Conservation (phyloP, 2,888 invertebrate genomes). For the Corythucha ciliata region DNA sequence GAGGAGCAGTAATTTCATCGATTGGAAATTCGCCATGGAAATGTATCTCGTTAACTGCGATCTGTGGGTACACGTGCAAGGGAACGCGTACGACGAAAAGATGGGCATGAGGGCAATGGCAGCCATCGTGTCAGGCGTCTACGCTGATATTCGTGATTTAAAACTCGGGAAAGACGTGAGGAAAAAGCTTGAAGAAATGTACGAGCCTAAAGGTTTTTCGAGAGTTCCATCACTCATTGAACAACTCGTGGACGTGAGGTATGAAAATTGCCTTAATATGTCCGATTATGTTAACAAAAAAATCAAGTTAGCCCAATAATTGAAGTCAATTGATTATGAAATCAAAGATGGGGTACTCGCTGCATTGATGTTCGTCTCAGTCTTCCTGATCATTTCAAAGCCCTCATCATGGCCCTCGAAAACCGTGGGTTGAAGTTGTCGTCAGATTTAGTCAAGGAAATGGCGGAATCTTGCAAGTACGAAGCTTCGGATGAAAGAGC, state of each 20-base stretch:
- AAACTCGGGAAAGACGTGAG: conserved; percentile 3
- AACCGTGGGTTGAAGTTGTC: neutral
- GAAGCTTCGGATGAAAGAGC: neutral
- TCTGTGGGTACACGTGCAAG: conserved; percentile 8
- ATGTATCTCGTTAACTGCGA: conserved; percentile 6
- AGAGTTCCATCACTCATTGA: conserved; percentile 1
- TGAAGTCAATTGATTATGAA: conserved; percentile 2
- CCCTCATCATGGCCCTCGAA: conserved; percentile 17
- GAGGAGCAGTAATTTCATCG: conserved; percentile 13
- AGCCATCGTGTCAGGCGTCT: conserved; percentile 7
- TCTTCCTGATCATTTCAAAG: conserved; percentile 12
- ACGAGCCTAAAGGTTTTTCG: conserved; percentile 11
- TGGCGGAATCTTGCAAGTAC: conserved; percentile 1
- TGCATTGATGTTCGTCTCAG: conserved; percentile 4
- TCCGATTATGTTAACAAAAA: conserved; percentile 7
- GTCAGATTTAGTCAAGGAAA: conserved; percentile 3
- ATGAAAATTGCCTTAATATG: conserved; percentile 5
- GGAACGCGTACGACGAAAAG: neutral
- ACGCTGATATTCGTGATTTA: conserved; percentile 8
- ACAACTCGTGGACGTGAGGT: conserved; percentile 1
- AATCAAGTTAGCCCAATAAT: conserved; percentile 8
- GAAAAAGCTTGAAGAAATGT: conserved; percentile 2
- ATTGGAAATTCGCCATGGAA: conserved; percentile 19
- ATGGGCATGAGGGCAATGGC: conserved; percentile 11
- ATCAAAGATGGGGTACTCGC: conserved; percentile 11